Conservation (phyloP, 2,797 vertebrate species). For the Psittacula echo region DNA sequence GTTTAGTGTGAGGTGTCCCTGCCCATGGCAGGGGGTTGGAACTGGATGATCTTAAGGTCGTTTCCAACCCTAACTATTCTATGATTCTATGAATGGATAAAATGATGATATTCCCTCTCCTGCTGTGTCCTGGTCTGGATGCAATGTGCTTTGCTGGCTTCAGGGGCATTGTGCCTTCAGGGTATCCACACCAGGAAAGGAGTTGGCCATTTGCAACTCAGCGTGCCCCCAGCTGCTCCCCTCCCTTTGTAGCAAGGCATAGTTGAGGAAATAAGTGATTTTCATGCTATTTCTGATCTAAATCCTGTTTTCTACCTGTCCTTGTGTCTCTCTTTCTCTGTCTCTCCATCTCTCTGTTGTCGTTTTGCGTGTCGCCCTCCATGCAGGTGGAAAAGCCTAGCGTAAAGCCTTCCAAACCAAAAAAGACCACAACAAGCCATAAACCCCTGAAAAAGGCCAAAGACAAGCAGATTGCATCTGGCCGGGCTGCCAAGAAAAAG, state of each 20-base stretch:
- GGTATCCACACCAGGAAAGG: background rate
- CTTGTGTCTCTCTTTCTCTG: constrained; percentile 41
- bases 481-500: constrained; percentile 90
- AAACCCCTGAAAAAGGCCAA: constrained; percentile 92
- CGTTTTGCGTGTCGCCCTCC: constrained; percentile 44
- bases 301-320: constrained; percentile 58
- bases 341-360: constrained; percentile 48
- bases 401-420: constrained; percentile 90
- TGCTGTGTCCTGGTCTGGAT: background rate
- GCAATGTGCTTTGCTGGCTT: background rate
- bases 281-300: constrained; percentile 32
- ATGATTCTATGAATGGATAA: background rate
- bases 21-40: background rate
- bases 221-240: background rate
- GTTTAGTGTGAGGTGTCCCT: no score
- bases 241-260: background rate
- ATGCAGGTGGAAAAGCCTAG: constrained; percentile 92
- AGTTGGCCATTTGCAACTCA: background rate
- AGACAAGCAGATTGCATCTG: constrained; percentile 89
- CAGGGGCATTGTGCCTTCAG: background rate
- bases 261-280: background rate
- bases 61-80: background rate
- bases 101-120: background rate
- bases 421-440: constrained; percentile 89
- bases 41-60: background rate